These are phyloP conservation scores for Hydrophis major DNA, from an alignment of 2,797 vertebrate species.

Conservation along the genomic window DNA sequence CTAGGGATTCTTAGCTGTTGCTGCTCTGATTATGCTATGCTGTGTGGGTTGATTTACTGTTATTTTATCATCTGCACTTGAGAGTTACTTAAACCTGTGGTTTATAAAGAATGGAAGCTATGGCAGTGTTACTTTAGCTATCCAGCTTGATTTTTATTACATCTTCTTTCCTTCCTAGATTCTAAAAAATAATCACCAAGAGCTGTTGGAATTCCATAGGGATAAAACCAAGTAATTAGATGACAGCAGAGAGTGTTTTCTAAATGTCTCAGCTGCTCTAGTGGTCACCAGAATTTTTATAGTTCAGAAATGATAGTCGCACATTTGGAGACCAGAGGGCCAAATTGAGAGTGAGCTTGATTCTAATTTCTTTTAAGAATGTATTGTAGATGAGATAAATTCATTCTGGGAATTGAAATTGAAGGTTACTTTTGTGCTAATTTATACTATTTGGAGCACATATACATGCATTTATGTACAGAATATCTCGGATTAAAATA, in stretches of 20 bases:
- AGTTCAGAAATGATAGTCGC: background rate
- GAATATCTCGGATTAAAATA: no score
- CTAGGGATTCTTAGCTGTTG: background rate
- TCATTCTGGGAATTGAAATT: no score
- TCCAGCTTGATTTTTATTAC: background rate
- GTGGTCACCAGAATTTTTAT: background rate
- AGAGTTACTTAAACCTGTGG: background rate
- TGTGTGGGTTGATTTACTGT: background rate
- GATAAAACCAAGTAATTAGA: background rate
- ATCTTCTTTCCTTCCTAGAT: background rate
- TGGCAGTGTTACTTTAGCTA: background rate
- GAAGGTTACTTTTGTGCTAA: no score
- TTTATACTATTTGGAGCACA: no score
- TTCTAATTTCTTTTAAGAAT: no score
- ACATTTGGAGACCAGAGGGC: background rate
- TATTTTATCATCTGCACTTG: background rate
- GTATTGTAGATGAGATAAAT: no score
- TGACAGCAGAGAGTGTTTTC: background rate
- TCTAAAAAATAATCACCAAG: no score
- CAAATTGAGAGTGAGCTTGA: background rate
- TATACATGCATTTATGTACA: no score
- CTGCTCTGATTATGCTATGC: background rate
- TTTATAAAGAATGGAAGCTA: background rate
- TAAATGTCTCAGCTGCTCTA: background rate
- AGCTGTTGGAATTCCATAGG: background rate